Evolutionary conservation across 2,113 vertebrate species (phyloP), one percentile per base, ranked within the genome.

Genomic region (Neogale vison): DNA sequence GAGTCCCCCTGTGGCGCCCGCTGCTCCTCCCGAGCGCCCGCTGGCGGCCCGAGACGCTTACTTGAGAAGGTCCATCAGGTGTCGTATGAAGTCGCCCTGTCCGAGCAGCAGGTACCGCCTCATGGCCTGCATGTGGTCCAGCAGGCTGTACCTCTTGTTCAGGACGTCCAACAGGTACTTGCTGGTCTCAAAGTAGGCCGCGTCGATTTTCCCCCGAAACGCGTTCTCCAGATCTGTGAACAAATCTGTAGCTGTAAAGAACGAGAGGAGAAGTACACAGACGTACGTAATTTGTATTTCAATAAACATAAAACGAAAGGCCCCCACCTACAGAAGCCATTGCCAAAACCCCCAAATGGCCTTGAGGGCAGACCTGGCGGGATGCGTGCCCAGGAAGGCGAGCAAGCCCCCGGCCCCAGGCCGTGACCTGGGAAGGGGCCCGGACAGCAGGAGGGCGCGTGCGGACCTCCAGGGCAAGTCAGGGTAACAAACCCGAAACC

Each of bases 51-150:
- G 3, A 97, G 1, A 55, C 65, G 61, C 99, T 99, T 95, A 99
- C 99, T 99, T 99, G 26, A 99, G 99, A 97, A 99, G 98, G 98
- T 99, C 99, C 99, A 99, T 99, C 87, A 99, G 99, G 97, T 99
- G 99, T 45, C 99, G 98, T 98, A 99, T 99, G 97, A 99, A 99
- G 98, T 99, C 99, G 93, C 99, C 99, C 98, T 99, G 99, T 87
- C 99, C 99, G 31, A 99, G 99, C 55, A 99, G 99, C 97, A 99
- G 98, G 99, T 99, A 99, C 69, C 99, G 99, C 55, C 99, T 99
- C 99, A 99, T 99, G 81, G 99, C 99, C 98, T 99, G 99, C 98
- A 99, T 99, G 96, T 99, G 99, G 74, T 99, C 99, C 97, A 99
- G 98, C 97, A 99, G 98, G 97, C 99, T 99, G 98, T 99, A 99